Evolutionary conservation across 2,113 vertebrate genomes (phyloP), one percentile per base, ranked within the genome.

Genomic region (Gymnocephalus cernua): DNA sequence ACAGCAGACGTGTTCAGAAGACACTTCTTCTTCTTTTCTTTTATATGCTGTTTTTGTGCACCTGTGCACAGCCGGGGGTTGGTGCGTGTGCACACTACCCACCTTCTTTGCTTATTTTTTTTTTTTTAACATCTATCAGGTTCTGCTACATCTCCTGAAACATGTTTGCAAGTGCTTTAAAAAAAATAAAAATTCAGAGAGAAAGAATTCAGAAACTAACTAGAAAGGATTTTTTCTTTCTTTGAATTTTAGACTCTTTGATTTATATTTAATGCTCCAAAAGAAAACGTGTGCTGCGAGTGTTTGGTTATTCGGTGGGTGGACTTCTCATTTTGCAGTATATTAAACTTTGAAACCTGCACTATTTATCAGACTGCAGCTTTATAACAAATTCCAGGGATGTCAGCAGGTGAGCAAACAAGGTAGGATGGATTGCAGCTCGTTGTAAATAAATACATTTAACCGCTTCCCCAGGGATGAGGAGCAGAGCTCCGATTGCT

Each of bases 251-350:
- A 23, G 56, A 69, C 4, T 78, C 50, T 41, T 5, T 21, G 27
- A 65, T 80, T 50, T 58, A 44, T 21, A 65, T 80, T 50, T 50
- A 44, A 64, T 56, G 50, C 77, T 44, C 35, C 6, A 19, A 41
- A 41, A 57, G 57, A 25, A 13, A 4, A 19, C 4, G 1, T 48
- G 21, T 21, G 6, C 16, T 10, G 38, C 38, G 9, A 10, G 38
- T 2, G 32, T 32, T 32, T 32, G 38, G 38, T 38, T 38, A 14
- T 29, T 73, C 6, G 29, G 29, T 51, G n/a, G 29, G n/a, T 9
- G 45, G 61, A 21, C 27, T 58, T 18, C 51, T 15, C 11, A 9
- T 59, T 38, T 8, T 38, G 38, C 35, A 27, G 73, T 11, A 1
- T 80, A 50, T 65, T 21, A 10, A 19, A 51, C 9, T 35, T 9